Conservation (phyloP, 2,797 vertebrate genomes). For the Macrochelys suwanniensis region DNA sequence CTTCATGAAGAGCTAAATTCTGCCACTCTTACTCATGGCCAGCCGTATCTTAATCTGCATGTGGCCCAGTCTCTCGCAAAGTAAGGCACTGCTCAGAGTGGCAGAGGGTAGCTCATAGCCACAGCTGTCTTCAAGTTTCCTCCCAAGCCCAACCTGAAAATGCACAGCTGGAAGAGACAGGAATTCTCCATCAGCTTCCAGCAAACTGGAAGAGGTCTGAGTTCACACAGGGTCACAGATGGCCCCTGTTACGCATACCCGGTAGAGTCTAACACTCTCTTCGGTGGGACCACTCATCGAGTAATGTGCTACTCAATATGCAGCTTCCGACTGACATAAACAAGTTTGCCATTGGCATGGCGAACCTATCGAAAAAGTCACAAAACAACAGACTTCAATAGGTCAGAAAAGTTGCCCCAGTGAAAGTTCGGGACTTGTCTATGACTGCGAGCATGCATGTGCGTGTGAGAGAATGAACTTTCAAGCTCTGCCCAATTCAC, state of each 20-base stretch:
- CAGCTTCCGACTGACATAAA: not conserved
- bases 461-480: not conserved
- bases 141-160: not conserved
- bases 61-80: not conserved
- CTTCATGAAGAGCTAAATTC: not conserved
- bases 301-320: not conserved
- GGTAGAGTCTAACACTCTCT: not conserved
- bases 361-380: not conserved
- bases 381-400: not conserved
- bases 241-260: not conserved
- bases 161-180: not conserved
- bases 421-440: too few species aligned
- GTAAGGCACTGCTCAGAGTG: not conserved
- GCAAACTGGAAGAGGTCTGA: too few species aligned
- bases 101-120: not conserved
- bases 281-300: not conserved
- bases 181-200: not conserved
- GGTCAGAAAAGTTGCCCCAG: not conserved
- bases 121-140: not conserved
- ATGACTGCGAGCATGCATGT: not conserved
- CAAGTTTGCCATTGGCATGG: not conserved
- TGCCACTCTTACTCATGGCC: not conserved
- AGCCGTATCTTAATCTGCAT: not conserved
- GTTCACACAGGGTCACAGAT: not conserved
- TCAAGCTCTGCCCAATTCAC: not conserved